Base-by-base conservation (phyloP, 2,113 vertebrate species). In the Chaetodon trifascialis region DNA sequence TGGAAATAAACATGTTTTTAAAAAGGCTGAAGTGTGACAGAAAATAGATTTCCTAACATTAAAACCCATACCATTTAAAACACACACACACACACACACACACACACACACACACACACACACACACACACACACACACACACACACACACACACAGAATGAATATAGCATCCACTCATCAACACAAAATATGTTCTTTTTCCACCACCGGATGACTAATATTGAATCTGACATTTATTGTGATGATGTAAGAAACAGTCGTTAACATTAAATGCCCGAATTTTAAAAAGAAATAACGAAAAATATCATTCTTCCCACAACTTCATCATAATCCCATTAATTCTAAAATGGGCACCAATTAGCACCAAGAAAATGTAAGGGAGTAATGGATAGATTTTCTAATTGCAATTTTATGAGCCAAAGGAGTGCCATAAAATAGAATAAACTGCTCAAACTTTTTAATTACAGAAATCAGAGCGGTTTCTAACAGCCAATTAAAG, bases 291-390 rank as follows among this genome's bases (percentile, higher is more conserved):
- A 76, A 82, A 85, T 74, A 64, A 88, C 86, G 52, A 64, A 83
- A 85, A 85, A 25, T 63, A 58, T 64, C n/a, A 74, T 86, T 80
- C 76, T 34, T 89, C 80, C 60, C 77, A 89, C 54, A 78, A 84
- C 76, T 86, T 90, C 82, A 89, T 88, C 87, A 88, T 76, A 87
- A 85, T 80, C 46, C 70, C 74, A 91, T 93, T 91, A 76, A 88
- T 91, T 88, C 78, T 75, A 73, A 92, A 91, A 89, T 68, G 76
- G 88, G 88, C 75, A 79, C 89, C 86, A 94, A 94, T 94, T 93
- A 94, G 87, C 85, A 79, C 60, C 16, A 1, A 60, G 83, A 71
- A 79, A 89, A 91, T 83, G 71, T 83, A 85, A 67, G 56, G 51
- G 76, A 87, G 80, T 80, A 88, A 87, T 88, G 85, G 82, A 88